A percentile compares a stretch with the other conserved stretches of the same genome.
Evolutionary conservation across 1,140 invertebrate species (phyloP).

Genomic region (Danaus melanippus): DNA sequence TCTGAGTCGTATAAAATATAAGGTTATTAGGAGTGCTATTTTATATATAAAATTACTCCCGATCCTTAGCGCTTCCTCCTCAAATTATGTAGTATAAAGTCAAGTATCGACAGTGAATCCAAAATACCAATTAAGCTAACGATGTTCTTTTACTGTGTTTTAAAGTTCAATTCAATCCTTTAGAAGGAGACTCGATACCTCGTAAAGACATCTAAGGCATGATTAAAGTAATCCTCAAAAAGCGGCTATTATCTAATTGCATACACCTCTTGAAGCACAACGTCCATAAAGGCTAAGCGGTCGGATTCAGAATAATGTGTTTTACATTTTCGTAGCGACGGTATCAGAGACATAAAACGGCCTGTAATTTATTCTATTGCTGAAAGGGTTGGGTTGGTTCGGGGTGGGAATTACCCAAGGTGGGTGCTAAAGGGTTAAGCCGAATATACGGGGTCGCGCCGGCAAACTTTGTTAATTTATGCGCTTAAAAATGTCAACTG

Average conservation of each 20-base stretch:
- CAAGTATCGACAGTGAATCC: constrained; percentile 5
- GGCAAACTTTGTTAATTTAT: constrained; percentile 71
- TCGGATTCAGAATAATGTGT: constrained; percentile 70
- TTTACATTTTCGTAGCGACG: constrained; percentile 68
- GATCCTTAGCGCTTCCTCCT: not conserved
- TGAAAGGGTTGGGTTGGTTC: constrained; percentile 66
- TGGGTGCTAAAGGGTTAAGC: constrained; percentile 72
- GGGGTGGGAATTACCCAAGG: constrained; percentile 70
- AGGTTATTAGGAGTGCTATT: too few species aligned
- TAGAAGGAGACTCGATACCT: constrained; percentile 39
- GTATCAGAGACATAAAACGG: constrained; percentile 70
- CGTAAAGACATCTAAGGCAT: constrained; percentile 38
- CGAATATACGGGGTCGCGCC: constrained; percentile 66
- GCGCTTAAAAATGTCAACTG: constrained; percentile 71
- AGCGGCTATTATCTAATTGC: constrained; percentile 63
- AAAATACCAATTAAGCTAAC: constrained; percentile 20
- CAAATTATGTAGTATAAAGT: not conserved
- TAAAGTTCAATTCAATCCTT: constrained; percentile 17
- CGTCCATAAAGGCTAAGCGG: constrained; percentile 67
- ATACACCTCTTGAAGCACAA: constrained; percentile 55
- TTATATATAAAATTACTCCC: not conserved
- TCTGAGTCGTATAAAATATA: not conserved
- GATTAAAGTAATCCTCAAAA: constrained; percentile 60
- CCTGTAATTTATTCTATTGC: constrained; percentile 71
- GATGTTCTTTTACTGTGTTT: constrained; percentile 10